Percentiles rank a stretch among this genome's conserved stretches.
Evolutionary conservation across 2,888 invertebrate genomes (phyloP).

Genomic region (Cryptophagus acutangulus): DNA sequence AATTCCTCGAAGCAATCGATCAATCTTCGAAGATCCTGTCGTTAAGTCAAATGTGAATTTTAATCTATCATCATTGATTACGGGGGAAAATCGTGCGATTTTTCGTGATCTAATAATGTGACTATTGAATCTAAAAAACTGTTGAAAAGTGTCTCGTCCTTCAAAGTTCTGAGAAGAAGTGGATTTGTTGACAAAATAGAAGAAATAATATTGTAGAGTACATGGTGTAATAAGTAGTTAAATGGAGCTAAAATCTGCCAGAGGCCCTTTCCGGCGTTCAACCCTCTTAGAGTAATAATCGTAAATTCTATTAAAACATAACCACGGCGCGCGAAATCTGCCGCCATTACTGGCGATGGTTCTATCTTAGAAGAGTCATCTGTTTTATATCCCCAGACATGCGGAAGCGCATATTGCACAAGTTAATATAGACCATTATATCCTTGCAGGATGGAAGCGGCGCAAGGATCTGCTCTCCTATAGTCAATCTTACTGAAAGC

Average conservation of each 20-base stretch:
- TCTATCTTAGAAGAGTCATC: conserved; percentile 46
- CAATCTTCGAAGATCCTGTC: too few species aligned
- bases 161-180: too few species aligned
- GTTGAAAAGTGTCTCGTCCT: too few species aligned
- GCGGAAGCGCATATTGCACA: conserved; percentile 18
- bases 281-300: conserved; percentile 47
- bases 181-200: too few species aligned
- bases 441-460: conserved; percentile 23
- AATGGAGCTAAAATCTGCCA: conserved; percentile 43
- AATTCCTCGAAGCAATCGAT: too few species aligned
- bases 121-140: too few species aligned
- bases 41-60: too few species aligned
- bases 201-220: conserved; percentile 44
- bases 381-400: conserved; percentile 43
- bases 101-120: too few species aligned
- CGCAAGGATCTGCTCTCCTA: conserved; percentile 30
- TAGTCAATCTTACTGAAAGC: conserved; percentile 50
- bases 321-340: conserved; percentile 52
- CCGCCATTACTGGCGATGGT: conserved; percentile 48
- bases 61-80: too few species aligned
- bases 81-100: too few species aligned
- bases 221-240: conserved; percentile 44
- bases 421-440: conserved; percentile 41
- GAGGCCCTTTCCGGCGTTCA: conserved; percentile 36
- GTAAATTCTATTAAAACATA: conserved; percentile 54